Evolutionary conservation across 2,888 invertebrate genomes (phyloP).

Genomic region (Sinohyriopsis cumingii): DNA sequence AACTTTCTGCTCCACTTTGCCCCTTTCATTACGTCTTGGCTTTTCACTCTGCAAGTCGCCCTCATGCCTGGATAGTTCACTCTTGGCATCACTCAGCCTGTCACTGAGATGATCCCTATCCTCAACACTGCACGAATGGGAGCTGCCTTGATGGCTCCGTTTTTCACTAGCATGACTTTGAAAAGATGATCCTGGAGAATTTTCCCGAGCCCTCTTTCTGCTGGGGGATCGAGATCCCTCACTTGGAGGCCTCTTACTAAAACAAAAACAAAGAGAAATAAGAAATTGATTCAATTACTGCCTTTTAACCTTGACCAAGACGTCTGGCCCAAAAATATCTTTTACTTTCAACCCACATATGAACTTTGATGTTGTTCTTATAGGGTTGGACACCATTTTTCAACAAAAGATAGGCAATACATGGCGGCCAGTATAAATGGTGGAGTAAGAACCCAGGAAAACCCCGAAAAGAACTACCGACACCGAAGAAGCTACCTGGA

Average conservation of each 20-base stretch:
- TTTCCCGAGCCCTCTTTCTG: conserved; percentile 30
- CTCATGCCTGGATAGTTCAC: conserved; percentile 3
- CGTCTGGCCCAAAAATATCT: too few relatives aligned
- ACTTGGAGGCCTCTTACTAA: conserved; percentile 5
- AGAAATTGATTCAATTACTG: too few relatives aligned
- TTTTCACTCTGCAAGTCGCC: conserved; percentile 17
- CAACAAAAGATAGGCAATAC: too few relatives aligned
- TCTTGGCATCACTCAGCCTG: not conserved
- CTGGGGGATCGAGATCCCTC: conserved; percentile 20
- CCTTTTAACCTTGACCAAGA: too few relatives aligned
- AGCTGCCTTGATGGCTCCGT: not conserved
- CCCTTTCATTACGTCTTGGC: conserved; percentile 21
- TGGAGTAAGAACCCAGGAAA: too few relatives aligned
- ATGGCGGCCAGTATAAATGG: too few relatives aligned
- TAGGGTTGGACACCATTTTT: too few relatives aligned
- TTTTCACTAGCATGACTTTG: not conserved
- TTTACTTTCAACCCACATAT: too few relatives aligned
- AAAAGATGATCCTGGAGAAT: conserved; percentile 27
- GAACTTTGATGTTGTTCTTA: too few relatives aligned
- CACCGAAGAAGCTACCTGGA: too few relatives aligned
- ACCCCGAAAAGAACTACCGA: too few relatives aligned
- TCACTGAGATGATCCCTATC: conserved; percentile 1
- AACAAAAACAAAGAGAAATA: not conserved
- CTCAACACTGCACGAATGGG: conserved; percentile 10
- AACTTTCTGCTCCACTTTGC: conserved; percentile 7